Evolutionary conservation across 64 coral and sea anemone genomes (phyloP).

Genomic region (Stylophora pistillata): DNA sequence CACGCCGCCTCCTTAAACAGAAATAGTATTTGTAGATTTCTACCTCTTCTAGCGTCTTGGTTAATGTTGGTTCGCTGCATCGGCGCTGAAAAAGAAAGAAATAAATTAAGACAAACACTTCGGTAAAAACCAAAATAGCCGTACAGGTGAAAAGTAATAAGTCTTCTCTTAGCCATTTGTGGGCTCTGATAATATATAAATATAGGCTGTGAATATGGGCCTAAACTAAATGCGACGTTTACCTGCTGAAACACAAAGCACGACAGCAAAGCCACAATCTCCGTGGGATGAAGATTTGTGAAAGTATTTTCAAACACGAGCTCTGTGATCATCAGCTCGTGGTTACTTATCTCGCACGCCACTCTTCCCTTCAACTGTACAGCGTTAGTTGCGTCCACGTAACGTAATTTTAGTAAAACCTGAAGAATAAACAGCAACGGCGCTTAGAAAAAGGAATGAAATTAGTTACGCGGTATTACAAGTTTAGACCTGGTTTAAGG

Average conservation of each 20-base stretch:
- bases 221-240: background rate
- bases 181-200: too few relatives aligned
- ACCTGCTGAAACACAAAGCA: constrained; percentile 99
- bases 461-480: too few relatives aligned
- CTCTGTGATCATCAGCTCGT: constrained; percentile 91
- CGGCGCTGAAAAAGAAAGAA: constrained; percentile 50
- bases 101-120: background rate
- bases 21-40: background rate
- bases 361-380: constrained; percentile 91
- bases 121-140: background rate
- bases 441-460: constrained; percentile 6
- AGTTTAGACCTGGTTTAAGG: too few relatives aligned
- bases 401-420: constrained; percentile 73
- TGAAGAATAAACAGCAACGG: background rate
- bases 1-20: too few relatives aligned
- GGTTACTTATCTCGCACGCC: constrained; percentile 95
- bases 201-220: too few relatives aligned
- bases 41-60: constrained; percentile 81
- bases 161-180: too few relatives aligned
- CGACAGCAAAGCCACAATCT: constrained; percentile 91
- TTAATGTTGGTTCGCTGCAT: constrained; percentile 89
- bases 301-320: constrained; percentile 88
- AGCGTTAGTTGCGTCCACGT: constrained; percentile 69
- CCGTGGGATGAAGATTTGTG: constrained; percentile 77
- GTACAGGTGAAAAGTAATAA: background rate